phyloP scores from a whole-genome alignment of 2,888 invertebrate genomes.

The Cinara cedri region DNA sequence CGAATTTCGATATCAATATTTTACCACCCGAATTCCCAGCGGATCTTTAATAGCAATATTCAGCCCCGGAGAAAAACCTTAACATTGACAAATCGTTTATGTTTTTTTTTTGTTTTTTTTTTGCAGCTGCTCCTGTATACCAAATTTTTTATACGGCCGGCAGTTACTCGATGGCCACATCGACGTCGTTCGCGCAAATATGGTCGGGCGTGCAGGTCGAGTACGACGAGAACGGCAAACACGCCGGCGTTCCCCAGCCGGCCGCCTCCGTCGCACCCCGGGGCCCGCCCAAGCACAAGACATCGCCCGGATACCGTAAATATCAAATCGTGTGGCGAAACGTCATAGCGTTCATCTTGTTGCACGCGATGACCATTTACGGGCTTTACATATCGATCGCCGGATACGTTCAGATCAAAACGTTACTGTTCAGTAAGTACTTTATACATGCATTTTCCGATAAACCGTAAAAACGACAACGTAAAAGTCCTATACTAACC shows the following conservation, averaged over 20 bases:
- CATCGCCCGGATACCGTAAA: conserved; percentile 58
- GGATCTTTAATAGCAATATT: too few relatives aligned
- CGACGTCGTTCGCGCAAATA: conserved; percentile 44
- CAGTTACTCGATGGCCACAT: conserved; percentile 25
- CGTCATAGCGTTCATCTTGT: conserved; percentile 73
- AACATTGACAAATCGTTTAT: too few relatives aligned
- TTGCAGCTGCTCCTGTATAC: background rate
- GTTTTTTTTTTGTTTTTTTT: background rate
- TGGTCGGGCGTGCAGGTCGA: conserved; percentile 40
- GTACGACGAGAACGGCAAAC: background rate
- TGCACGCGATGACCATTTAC: conserved; percentile 73
- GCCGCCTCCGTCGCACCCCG: background rate
- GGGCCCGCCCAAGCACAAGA: background rate
- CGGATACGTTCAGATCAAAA: background rate
- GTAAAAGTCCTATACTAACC: too few relatives aligned
- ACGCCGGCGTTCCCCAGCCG: background rate
- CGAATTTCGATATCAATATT: too few relatives aligned
- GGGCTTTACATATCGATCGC: conserved; percentile 62
- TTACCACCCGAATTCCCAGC: too few relatives aligned
- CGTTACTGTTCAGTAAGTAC: conserved; percentile 27
- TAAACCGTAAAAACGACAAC: too few relatives aligned
- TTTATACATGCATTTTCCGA: too few relatives aligned
- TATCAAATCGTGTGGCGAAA: conserved; percentile 81
- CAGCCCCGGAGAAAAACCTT: too few relatives aligned
- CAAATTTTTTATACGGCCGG: background rate